Base-by-base conservation (phyloP, 2,888 invertebrate genomes). In the Laothoe populi region DNA sequence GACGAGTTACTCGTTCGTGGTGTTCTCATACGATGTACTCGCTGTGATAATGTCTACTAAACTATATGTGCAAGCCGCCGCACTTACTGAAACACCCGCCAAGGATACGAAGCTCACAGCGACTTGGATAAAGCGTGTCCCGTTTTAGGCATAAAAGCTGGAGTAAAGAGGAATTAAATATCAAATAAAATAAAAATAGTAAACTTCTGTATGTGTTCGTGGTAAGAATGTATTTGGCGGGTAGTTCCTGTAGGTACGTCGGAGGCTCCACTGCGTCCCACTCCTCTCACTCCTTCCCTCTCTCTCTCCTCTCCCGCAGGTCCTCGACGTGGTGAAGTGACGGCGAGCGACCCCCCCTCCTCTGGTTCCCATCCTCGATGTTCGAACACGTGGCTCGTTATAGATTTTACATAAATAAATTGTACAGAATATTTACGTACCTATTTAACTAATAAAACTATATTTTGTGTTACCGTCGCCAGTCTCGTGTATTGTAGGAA, bases 371-470 rank as follows among this genome's bases (percentile, higher is more conserved):
- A 48, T 48, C 46, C 60, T 45, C 57, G 23, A 35, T 60, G 49
- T 45, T 59, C 48, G 45, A 35, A 63, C 58, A 48, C 57, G 58
- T 60, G 44, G 48, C 61, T 53, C 48, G 60, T 48, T 60, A 61
- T 61, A 62, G 59, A 59, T 53, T 24, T 53, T 42, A 63, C 40
- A 26, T 62, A 19, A 58, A 58, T 48, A 58, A 62, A 71, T 77
- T 82, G 81, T 83, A 81, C 81, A 79, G 82, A 71, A 75, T 78
- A 73, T 75, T 71, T 67, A 72, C 74, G 66, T 74, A 69, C 16
- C 19, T 53, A 53, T 19, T 53, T 31, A 67, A 38, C 11, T 38
- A 38, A 63, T 67, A 66, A 67, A 73, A 65, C 63, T 70, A 71
- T 72, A 68, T 67, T 69, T 74, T 79, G 71, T 79, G 77, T 78